Percentiles rank a stretch among this genome's conserved stretches.
These are phyloP conservation scores for Penaeus monodon DNA, from an alignment of 2,888 invertebrate species.

Conservation along the genomic window DNA sequence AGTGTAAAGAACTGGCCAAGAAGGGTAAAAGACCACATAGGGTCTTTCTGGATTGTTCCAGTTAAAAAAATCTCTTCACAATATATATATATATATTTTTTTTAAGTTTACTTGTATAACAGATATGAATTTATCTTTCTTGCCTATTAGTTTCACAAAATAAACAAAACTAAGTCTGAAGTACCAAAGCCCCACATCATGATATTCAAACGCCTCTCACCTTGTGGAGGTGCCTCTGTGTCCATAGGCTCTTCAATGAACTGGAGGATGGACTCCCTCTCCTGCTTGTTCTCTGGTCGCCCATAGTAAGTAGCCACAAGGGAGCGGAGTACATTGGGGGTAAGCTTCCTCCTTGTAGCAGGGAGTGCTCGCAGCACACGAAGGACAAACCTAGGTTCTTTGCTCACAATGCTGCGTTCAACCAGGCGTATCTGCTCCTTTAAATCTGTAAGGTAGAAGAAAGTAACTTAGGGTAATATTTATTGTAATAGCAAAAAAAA, in stretches of 20 bases:
- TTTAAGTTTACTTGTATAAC: no score
- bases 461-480: no score
- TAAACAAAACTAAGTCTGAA: no score
- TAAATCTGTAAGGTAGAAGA: conserved; percentile 70
- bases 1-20: no score
- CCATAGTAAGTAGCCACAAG: conserved; percentile 43
- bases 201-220: background rate
- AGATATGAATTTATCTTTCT: no score
- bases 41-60: no score
- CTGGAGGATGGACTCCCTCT: conserved; percentile 77
- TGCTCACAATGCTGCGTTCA: conserved; percentile 92
- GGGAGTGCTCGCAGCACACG: conserved; percentile 90
- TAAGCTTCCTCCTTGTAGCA: conserved; percentile 88
- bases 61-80: no score
- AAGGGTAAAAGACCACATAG: no score
- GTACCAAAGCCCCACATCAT: background rate
- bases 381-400: conserved; percentile 93
- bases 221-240: conserved; percentile 41
- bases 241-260: conserved; percentile 80
- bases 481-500: no score
- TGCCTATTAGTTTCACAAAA: no score
- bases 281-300: conserved; percentile 60
- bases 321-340: conserved; percentile 79
- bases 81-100: no score
- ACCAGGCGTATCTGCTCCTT: conserved; percentile 93